phyloP scores from a whole-genome alignment of 2,113 vertebrate genomes.

The Rhegmatorhina hoffmannsi region DNA sequence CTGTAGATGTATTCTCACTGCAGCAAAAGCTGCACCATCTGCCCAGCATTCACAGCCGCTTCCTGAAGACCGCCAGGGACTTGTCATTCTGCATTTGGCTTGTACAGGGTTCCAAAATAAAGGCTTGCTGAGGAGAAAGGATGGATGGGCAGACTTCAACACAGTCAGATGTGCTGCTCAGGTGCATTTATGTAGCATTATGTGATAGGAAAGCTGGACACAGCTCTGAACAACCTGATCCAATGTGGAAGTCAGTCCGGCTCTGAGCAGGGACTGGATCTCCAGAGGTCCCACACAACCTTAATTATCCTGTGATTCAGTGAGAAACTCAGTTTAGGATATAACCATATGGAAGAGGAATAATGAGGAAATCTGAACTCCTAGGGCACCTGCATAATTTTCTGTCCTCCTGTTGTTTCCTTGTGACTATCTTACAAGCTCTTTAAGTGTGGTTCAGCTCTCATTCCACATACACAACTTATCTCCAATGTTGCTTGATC shows the following conservation, averaged over 20 bases:
- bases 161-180: neutral
- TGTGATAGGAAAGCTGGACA: neutral
- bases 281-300: neutral
- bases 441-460: neutral
- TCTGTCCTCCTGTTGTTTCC: neutral
- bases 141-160: neutral
- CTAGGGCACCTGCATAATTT: neutral
- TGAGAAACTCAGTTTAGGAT: neutral
- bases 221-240: neutral
- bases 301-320: neutral
- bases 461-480: neutral
- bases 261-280: neutral
- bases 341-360: neutral
- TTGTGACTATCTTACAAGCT: neutral
- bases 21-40: constrained; percentile 49
- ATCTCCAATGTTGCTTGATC: neutral
- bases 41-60: neutral
- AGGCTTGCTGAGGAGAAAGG: neutral
- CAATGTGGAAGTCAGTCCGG: neutral
- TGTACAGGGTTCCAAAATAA: neutral
- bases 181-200: neutral
- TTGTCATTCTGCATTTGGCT: neutral
- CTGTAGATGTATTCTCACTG: constrained; percentile 6
- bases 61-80: neutral
- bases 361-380: neutral